Evolutionary conservation across 2,113 vertebrate species (phyloP), one percentile per base, ranked within the genome.

Genomic region (Pitta sordida): DNA sequence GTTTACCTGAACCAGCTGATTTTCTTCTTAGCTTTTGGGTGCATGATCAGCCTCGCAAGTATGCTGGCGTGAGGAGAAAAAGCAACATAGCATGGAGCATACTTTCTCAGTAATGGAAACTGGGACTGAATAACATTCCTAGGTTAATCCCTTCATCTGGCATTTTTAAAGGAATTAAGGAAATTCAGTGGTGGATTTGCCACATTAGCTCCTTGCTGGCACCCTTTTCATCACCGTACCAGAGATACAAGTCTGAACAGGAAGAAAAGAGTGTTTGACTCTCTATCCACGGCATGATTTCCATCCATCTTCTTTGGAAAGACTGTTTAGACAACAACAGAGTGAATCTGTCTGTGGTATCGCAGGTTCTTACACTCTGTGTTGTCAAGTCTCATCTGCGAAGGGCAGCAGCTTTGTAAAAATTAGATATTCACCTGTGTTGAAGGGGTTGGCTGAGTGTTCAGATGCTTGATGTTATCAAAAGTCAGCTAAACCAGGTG

Each of bases 41-140:
- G 29, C 74, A 2, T 56, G 46, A 76, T 48, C 69, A 85, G 62
- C 39, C 49, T 64, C 24, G 44, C 39, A 64, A 73, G 16, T 11
- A 53, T 23, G 23, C 9, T 1, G 6, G 70, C 20, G 6, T 0
- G 1, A 14, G 24, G 44, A 71, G 8, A 5, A 12, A 14, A 36
- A 78, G 5, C 13, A 41, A 64, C 41, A 55, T 16, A 37, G 5
- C 14, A 16, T 2, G 32, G 15, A 56, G 34, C 2, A 7, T 51
- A 3, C 1, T 3, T 52, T 27, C 15, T 67, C 36, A 59, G 26
- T 34, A 56, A 56, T 30, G 27, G 53, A 80, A 93, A 62, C 37
- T 29, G 53, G 32, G 16, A 21, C 4, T 67, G 71, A 62, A 12
- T 9, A 44, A 48, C 29, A 27, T 34, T 89, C 65, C 82, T 77